phyloP scores from a whole-genome alignment of 2,113 vertebrate genomes.

The Coryphaenoides rupestris region DNA sequence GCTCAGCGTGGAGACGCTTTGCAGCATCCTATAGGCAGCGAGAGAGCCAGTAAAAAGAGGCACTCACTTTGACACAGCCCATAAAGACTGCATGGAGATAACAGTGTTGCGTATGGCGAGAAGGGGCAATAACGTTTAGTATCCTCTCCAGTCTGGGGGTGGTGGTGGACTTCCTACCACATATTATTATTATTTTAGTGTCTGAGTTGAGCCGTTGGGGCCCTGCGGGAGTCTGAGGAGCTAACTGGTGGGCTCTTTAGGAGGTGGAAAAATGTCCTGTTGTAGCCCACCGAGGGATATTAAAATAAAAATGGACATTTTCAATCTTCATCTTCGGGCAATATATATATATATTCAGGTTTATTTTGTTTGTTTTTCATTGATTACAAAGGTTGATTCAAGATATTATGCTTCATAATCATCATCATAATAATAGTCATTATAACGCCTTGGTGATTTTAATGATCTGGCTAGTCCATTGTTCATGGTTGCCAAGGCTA shows the following conservation, averaged over 20 bases:
- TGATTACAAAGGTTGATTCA: too few relatives aligned
- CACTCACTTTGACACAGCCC: conserved; percentile 49
- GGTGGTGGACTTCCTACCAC: conserved; percentile 2
- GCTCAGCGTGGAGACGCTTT: conserved; percentile 55
- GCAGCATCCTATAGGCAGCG: conserved; percentile 27
- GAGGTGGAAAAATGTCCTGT: too few relatives aligned
- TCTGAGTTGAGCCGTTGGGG: conserved; percentile 24
- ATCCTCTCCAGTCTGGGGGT: conserved; percentile 55
- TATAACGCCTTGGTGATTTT: too few relatives aligned
- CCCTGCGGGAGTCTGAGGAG: background rate
- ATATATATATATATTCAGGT: too few relatives aligned
- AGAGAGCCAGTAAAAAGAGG: conserved; percentile 61
- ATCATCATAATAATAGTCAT: too few relatives aligned
- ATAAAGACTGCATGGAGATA: conserved; percentile 70
- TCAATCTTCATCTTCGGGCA: too few relatives aligned
- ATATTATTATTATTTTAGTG: conserved; percentile 36
- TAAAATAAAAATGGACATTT: conserved; percentile 12
- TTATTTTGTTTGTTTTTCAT: too few relatives aligned
- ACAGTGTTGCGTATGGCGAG: conserved; percentile 63
- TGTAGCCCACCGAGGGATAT: background rate
- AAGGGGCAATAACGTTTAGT: conserved; percentile 68
- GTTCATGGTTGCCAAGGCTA: too few relatives aligned
- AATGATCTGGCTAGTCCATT: too few relatives aligned
- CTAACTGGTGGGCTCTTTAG: background rate
- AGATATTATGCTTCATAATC: too few relatives aligned